Evolutionary conservation across 2,888 invertebrate species (phyloP).

Genomic region (Odontocolon sp.): DNA sequence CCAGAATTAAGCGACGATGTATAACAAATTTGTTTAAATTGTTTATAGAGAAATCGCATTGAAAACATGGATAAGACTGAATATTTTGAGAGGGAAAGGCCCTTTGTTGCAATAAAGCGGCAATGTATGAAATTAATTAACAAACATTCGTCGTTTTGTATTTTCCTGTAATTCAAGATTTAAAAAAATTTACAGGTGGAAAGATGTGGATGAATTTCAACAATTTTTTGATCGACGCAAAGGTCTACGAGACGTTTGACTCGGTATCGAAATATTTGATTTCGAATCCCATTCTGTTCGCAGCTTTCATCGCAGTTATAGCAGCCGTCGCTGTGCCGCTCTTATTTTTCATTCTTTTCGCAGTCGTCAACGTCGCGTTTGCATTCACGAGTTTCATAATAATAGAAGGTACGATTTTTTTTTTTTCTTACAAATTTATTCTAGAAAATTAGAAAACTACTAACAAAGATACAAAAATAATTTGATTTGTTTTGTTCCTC

Average conservation of each 20-base stretch:
- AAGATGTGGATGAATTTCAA: slow-evolving; percentile 54
- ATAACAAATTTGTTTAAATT: neutral
- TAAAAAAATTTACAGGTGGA: slow-evolving; percentile 48
- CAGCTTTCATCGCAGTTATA: slow-evolving; percentile 39
- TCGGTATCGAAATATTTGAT: slow-evolving; percentile 49
- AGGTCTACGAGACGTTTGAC: slow-evolving; percentile 58
- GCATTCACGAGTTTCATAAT: slow-evolving; percentile 61
- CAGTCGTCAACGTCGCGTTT: slow-evolving; percentile 58
- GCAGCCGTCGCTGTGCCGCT: slow-evolving; percentile 56
- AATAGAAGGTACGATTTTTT: slow-evolving; percentile 52
- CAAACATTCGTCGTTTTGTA: neutral
- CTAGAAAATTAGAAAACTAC: neutral
- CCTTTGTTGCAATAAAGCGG: slow-evolving; percentile 26
- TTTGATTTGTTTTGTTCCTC: neutral
- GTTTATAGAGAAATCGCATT: slow-evolving; percentile 37
- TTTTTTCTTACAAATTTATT: neutral
- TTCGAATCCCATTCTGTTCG: slow-evolving; percentile 57
- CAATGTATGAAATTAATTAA: slow-evolving; percentile 34
- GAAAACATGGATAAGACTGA: slow-evolving; percentile 37
- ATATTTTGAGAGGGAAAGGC: slow-evolving; percentile 27
- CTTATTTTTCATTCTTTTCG: slow-evolving; percentile 59
- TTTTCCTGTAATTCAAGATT: neutral
- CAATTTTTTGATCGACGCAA: slow-evolving; percentile 58
- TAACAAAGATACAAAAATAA: too few species aligned
- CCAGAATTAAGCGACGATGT: neutral